Base-by-base conservation (phyloP, 2,797 vertebrate genomes). In the Menidia menidia region DNA sequence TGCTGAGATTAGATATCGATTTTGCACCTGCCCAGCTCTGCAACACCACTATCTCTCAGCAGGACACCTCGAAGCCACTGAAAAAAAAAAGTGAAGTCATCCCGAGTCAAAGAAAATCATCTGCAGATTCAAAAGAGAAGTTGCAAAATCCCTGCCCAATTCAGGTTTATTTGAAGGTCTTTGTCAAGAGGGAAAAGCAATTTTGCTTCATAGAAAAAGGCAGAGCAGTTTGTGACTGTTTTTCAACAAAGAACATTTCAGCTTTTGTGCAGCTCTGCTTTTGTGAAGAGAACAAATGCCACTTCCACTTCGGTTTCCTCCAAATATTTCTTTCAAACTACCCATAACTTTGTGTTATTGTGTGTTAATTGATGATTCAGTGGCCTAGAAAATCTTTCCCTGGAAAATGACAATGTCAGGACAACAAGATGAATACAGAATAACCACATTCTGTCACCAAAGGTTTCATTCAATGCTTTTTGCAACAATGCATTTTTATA, bases 1-100 rank as follows among this genome's bases (percentile, higher is more conserved):
- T 73, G 78, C 73, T 87, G 89, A 91, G 90, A 94, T 91, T 92
- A 83, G 80, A 87, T 92, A 92, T 93, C 60, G 91, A 93, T 94
- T 92, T 91, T 8, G 39, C 72, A 81, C 80, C 83, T 83, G 78
- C 74, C 74, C 70, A 56, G 63, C 76, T 77, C 73, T 67, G 79
- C 77, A 83, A 68, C 75, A 76, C 76, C 68, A 62, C 84, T 68
- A 60, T 82, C 75, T 68, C 73, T 73, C 75, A 55, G 74, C 59
- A 73, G 84, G 87, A 73, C 67, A 71, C 75, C 84, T 82, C 51
- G 53, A 0, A 11, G 80, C 66, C 41, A 73, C 44, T 33, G 43
- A 78, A 70, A 69, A 76, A 88, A 30, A 88, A 89, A 81, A 71
- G 78, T 70, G 68, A 65, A 87, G 71, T 84, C 87, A 87, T 75